Evolutionary conservation across 2,797 vertebrate genomes (phyloP).

Genomic region (Heteromormyrus szaboi): DNA sequence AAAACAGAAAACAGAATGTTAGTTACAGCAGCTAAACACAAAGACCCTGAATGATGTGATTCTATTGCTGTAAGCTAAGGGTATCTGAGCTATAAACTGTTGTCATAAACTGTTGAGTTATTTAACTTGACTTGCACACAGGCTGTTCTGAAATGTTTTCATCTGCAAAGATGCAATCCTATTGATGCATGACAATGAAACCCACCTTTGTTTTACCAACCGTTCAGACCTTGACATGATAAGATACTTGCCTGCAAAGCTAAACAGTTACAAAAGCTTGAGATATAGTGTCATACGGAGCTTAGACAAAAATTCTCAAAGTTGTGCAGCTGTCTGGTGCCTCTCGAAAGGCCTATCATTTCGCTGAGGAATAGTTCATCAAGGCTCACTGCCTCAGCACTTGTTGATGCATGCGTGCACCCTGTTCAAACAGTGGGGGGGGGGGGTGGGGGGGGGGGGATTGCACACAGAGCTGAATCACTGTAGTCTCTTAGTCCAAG

Average conservation of each 20-base stretch:
- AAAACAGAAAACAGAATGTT: not conserved
- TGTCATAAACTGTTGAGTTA: not conserved
- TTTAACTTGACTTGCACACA: not conserved
- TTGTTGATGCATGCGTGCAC: not conserved
- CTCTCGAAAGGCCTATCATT: not conserved
- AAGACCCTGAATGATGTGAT: not conserved
- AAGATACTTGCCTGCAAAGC: not conserved
- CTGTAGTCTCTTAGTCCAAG: not conserved
- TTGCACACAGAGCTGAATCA: not conserved
- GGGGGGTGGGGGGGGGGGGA: not conserved
- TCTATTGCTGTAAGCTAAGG: not conserved
- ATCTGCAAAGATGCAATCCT: not conserved
- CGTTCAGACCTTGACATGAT: not conserved
- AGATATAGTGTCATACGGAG: not conserved
- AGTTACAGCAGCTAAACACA: not conserved
- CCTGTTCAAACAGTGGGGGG: not conserved
- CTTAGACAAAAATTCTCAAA: not conserved
- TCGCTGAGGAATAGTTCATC: not conserved
- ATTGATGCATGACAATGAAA: not conserved
- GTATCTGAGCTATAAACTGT: not conserved
- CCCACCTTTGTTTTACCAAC: not conserved
- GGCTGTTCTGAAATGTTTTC: not conserved
- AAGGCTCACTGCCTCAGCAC: not conserved
- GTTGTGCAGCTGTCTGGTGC: not conserved
- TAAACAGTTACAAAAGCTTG: not conserved